phyloP scores from a whole-genome alignment of 1,140 invertebrate species.

The Papilio glaucus region DNA sequence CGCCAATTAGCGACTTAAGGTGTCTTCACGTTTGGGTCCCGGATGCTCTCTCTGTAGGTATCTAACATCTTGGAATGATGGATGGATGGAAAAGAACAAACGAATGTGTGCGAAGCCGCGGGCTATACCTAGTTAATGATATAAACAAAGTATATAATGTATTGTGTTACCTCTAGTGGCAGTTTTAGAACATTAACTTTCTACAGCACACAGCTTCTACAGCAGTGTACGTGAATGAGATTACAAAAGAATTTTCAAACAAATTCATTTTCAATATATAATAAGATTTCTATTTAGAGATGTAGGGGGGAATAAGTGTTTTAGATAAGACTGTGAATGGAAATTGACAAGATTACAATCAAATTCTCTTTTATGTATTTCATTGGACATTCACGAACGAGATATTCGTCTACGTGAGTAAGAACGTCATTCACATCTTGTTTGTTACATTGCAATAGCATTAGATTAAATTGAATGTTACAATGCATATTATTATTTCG shows the following conservation, averaged over 20 bases:
- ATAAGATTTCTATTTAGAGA: slow-evolving; percentile 5
- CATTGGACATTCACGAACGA: background rate
- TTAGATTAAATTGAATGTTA: background rate
- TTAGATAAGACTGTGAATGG: background rate
- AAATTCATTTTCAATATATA: background rate
- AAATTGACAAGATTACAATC: slow-evolving; percentile 22
- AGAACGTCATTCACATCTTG: background rate
- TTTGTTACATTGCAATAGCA: background rate
- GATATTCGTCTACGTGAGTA: background rate
- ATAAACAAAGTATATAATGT: too few relatives aligned
- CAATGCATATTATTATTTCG: background rate
- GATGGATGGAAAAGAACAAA: too few relatives aligned
- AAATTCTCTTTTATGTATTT: slow-evolving; percentile 18
- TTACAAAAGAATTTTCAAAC: background rate
- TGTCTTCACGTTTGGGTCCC: too few relatives aligned
- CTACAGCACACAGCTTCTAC: background rate
- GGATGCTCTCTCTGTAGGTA: too few relatives aligned
- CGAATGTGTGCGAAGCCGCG: too few relatives aligned
- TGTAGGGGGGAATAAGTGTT: background rate
- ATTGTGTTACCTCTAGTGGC: background rate
- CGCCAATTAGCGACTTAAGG: too few relatives aligned
- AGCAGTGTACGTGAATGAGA: background rate
- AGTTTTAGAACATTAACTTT: background rate
- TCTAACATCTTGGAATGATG: too few relatives aligned
- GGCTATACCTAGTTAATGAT: too few relatives aligned